phyloP scores from a whole-genome alignment of 2,797 vertebrate species.

The Phrynocephalus vlangalii region DNA sequence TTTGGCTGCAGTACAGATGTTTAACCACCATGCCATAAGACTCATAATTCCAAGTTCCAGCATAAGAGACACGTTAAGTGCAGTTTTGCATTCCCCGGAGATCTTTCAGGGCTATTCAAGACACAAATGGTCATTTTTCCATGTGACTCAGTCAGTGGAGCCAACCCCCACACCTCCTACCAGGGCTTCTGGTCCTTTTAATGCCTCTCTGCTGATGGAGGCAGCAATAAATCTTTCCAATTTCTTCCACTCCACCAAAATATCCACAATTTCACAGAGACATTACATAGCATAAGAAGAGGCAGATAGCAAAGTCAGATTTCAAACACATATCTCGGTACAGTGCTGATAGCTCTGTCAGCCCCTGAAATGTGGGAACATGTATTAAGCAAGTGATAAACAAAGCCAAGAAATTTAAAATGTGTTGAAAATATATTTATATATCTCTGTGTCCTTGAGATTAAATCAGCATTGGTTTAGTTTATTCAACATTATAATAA shows the following conservation, averaged over 20 bases:
- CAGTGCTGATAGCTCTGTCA: neutral
- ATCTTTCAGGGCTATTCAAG: neutral
- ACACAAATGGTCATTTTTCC: neutral
- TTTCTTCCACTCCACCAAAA: neutral
- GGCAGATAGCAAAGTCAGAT: neutral
- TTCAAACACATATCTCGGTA: neutral
- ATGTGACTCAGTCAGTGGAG: too few relatives aligned
- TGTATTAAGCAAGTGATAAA: neutral
- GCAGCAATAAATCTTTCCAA: neutral
- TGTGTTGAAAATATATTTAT: conserved; percentile 12
- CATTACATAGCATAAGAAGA: neutral
- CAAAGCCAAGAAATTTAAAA: conserved; percentile 23
- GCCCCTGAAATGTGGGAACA: neutral
- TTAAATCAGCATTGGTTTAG: conserved; percentile 15
- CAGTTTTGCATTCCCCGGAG: neutral
- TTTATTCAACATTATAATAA: neutral
- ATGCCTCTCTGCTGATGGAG: neutral
- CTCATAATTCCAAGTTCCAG: neutral
- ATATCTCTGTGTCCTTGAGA: neutral
- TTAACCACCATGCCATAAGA: too few relatives aligned
- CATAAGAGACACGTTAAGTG: neutral
- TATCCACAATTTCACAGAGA: neutral
- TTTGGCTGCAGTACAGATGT: too few relatives aligned
- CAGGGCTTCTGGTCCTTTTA: neutral
- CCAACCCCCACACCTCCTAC: too few relatives aligned